phyloP scores from a whole-genome alignment of 2,888 invertebrate genomes.

The Lordiphosa fenestrarum region DNA sequence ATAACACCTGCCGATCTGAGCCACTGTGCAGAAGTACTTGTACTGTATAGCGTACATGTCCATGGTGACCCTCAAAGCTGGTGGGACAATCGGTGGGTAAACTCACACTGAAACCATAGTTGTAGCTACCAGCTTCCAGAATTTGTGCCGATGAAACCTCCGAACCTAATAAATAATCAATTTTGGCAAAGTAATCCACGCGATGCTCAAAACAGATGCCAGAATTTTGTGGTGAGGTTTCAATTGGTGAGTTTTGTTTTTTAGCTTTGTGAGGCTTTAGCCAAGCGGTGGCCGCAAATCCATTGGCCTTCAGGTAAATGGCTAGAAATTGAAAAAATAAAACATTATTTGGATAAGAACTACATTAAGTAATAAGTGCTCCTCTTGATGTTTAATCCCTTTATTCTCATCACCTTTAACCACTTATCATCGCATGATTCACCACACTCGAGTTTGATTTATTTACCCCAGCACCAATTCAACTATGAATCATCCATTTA shows the following conservation, averaged over 20 bases:
- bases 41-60: conserved; percentile 70
- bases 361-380: too few species aligned
- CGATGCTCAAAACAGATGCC: conserved; percentile 51
- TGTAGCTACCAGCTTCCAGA: conserved; percentile 60
- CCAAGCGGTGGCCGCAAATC: conserved; percentile 72
- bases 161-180: conserved; percentile 74
- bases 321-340: conserved; percentile 38
- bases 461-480: conserved; percentile 2
- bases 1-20: conserved; percentile 24
- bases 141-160: conserved; percentile 63
- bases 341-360: too few species aligned
- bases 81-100: conserved; percentile 68
- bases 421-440: conserved; percentile 35
- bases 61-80: conserved; percentile 62
- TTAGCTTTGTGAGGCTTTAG: conserved; percentile 39
- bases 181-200: conserved; percentile 72
- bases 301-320: conserved; percentile 65
- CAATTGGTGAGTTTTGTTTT: conserved; percentile 21
- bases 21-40: conserved; percentile 55
- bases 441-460: conserved; percentile 14
- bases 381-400: too few species aligned
- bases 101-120: conserved; percentile 67
- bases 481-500: conserved; percentile 46
- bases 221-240: conserved; percentile 11
- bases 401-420: too few species aligned